Base-by-base conservation (phyloP, 2,113 vertebrate genomes). In the Gnathonemus longibarbis region DNA sequence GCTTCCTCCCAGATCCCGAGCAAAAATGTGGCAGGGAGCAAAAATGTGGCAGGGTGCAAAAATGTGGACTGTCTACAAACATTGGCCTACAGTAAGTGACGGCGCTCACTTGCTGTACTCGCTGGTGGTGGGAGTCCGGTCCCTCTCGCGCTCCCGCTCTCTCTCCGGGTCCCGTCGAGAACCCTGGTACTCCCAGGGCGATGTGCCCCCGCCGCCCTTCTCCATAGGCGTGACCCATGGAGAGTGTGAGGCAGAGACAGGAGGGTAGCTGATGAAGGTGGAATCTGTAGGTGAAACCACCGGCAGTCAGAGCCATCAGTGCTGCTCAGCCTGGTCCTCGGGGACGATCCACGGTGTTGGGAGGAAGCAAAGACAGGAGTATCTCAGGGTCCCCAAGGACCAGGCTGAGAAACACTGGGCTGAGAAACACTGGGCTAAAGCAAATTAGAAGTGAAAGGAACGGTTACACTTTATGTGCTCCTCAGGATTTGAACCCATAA, bases 231-330 rank as follows among this genome's bases (percentile, higher is more conserved):
- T 94, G 90, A 95, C 94, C 95, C 94, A 96, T 45, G 93, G 93
- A 0, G 94, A 93, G 92, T 94, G 95, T 42, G 94, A 92, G 0
- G 93, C 95, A 46, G 94, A 95, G 90, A 94, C 94, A 66, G 94
- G 92, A 0, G 94, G 93, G 91, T 95, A 96, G 91, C 92, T 95
- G 89, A 96, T 95, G 91, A 95, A 94, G 90, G 92, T 93, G 89
- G 94, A 94, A 88, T 95, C 95, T 96, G 93, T 52, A 0, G 89
- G 84, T 4, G 91, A 89, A 53, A 90, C 4, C 19, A 31, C 5
- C 0, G 39, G 0, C 21, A 48, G 35, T 84, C 45, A 84, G 42
- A 48, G 2, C 19, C 35, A 42, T 21, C 74, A 42, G 74, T 80
- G 74, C 13, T 66, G 8, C 24, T 27, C 58, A 27, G 58, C 58